Evolutionary conservation across 1,140 invertebrate genomes (phyloP).

Genomic region (Palaemon carinicauda): DNA sequence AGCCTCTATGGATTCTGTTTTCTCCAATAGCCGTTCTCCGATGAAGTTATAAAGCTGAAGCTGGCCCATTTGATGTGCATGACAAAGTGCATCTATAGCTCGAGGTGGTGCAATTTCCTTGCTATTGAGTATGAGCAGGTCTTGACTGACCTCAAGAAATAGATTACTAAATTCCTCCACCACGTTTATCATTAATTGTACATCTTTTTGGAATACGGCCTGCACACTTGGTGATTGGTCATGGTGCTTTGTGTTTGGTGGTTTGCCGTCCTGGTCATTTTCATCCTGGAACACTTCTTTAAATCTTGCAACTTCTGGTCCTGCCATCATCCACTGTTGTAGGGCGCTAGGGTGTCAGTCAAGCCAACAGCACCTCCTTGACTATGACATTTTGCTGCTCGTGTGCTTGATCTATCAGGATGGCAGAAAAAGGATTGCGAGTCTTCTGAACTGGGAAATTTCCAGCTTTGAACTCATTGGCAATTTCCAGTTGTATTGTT

Average conservation of each 20-base stretch:
- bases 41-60: not conserved
- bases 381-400: not conserved
- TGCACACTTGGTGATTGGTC: conserved; percentile 5
- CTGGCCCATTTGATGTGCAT: not conserved
- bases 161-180: not conserved
- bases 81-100: not conserved
- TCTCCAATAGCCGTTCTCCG: not conserved
- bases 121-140: not conserved
- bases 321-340: not conserved
- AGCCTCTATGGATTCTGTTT: not conserved
- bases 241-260: conserved; percentile 2
- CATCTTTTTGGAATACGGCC: not conserved
- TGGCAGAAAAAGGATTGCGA: not conserved
- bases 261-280: not conserved
- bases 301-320: not conserved
- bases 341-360: not conserved
- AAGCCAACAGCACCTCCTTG: not conserved
- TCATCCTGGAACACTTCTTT: not conserved
- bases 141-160: not conserved
- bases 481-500: not conserved
- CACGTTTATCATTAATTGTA: not conserved
- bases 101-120: not conserved
- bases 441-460: not conserved
- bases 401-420: not conserved
- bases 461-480: not conserved